These are phyloP conservation scores for Corvus cornix DNA, from an alignment of 2,113 vertebrate genomes.

Conservation along the genomic window DNA sequence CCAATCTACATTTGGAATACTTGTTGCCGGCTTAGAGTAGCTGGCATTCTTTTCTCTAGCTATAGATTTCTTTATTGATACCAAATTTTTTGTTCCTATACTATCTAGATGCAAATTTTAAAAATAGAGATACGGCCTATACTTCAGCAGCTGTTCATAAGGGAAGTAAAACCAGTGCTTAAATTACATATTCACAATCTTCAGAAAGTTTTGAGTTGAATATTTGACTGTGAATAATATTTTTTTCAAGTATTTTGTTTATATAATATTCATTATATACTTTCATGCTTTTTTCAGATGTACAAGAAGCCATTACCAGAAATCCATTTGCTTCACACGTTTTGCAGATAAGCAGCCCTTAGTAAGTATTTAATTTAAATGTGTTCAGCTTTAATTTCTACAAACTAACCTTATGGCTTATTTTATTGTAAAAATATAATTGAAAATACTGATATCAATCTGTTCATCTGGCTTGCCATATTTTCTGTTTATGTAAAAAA, in stretches of 20 bases:
- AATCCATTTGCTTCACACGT: slow-evolving; percentile 62
- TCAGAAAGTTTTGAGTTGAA: background rate
- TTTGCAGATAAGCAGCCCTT: slow-evolving; percentile 61
- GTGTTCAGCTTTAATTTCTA: background rate
- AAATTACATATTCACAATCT: background rate
- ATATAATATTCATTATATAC: background rate
- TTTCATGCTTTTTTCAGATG: slow-evolving; percentile 74
- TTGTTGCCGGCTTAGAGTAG: background rate
- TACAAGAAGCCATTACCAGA: slow-evolving; percentile 75
- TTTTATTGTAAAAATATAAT: background rate
- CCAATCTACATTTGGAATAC: background rate
- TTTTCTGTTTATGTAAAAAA: background rate
- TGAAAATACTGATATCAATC: background rate
- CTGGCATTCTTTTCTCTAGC: background rate
- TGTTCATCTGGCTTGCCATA: background rate
- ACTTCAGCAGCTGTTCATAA: background rate
- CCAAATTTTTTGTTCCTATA: background rate
- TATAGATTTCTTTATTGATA: background rate
- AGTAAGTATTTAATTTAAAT: slow-evolving; percentile 75
- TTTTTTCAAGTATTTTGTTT: background rate
- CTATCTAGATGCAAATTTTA: background rate
- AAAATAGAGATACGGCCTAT: background rate
- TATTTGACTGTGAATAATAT: background rate
- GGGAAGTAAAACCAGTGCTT: background rate
- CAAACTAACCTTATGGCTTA: background rate